Conservation (phyloP, 92 coral and sea anemone species). For the Palythoa heliodiscus region DNA sequence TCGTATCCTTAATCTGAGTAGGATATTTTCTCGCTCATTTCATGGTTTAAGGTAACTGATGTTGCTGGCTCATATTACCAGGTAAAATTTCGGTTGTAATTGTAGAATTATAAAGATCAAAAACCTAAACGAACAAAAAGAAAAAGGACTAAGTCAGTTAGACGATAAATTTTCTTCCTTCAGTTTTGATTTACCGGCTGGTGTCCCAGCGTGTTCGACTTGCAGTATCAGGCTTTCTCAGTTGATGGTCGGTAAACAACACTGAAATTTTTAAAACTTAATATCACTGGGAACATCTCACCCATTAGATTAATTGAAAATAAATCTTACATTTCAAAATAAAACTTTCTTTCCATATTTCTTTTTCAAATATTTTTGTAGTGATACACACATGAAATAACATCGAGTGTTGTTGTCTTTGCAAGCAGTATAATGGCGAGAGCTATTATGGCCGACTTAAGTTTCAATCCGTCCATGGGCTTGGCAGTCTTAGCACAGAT, state of each 20-base stretch:
- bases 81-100: too few relatives aligned
- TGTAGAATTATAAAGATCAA: not conserved
- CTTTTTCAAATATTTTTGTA: not conserved
- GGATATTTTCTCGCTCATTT: too few relatives aligned
- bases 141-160: not conserved
- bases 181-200: too few relatives aligned
- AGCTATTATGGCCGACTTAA: not conserved
- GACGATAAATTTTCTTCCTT: too few relatives aligned
- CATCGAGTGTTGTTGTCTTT: not conserved
- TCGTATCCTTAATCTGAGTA: too few relatives aligned
- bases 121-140: not conserved
- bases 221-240: not conserved
- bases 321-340: not conserved
- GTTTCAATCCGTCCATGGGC: not conserved
- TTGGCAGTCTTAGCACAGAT: not conserved
- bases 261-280: not conserved
- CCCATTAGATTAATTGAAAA: not conserved
- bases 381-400: not conserved
- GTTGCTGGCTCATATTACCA: too few relatives aligned
- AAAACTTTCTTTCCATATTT: not conserved
- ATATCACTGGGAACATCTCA: not conserved
- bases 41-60: too few relatives aligned
- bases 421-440: not conserved
- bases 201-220: not conserved
- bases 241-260: not conserved